phyloP scores from a whole-genome alignment of 2,113 vertebrate genomes.

The Smithornis capensis region DNA sequence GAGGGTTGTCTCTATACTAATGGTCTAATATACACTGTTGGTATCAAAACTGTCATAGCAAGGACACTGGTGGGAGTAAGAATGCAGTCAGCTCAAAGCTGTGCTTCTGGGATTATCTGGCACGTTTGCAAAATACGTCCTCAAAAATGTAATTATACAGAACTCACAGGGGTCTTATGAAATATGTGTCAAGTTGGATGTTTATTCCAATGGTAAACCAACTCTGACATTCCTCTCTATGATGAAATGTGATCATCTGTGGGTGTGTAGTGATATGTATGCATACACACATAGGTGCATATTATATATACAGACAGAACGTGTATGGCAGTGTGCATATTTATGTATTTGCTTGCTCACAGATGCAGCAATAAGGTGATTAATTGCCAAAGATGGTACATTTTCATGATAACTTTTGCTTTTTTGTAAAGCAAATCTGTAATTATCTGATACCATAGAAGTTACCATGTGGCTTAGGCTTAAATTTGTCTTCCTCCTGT shows the following conservation, averaged over 20 bases:
- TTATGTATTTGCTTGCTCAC: neutral
- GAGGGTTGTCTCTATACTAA: slow-evolving; percentile 7
- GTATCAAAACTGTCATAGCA: slow-evolving; percentile 30
- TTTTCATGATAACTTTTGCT: neutral
- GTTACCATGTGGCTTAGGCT: neutral
- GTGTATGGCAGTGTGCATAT: neutral
- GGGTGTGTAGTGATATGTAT: neutral
- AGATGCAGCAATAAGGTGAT: neutral
- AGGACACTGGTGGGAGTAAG: slow-evolving; percentile 40
- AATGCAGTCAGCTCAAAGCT: neutral
- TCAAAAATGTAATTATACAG: slow-evolving; percentile 15
- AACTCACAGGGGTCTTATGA: slow-evolving; percentile 24
- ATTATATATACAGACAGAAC: neutral
- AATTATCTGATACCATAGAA: neutral
- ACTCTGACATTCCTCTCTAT: neutral
- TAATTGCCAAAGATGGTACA: neutral
- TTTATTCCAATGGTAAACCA: neutral
- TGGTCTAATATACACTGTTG: slow-evolving; percentile 36
- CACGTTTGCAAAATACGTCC: slow-evolving; percentile 4
- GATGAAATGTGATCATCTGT: neutral
- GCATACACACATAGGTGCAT: neutral
- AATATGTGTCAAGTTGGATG: slow-evolving; percentile 23
- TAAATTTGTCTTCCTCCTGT: neutral
- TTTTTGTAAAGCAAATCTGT: neutral
- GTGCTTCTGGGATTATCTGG: slow-evolving; percentile 31